Percentiles rank a stretch among this genome's conserved stretches.
Conservation (phyloP, 2,888 invertebrate species). For the Amorpha juglandis region DNA sequence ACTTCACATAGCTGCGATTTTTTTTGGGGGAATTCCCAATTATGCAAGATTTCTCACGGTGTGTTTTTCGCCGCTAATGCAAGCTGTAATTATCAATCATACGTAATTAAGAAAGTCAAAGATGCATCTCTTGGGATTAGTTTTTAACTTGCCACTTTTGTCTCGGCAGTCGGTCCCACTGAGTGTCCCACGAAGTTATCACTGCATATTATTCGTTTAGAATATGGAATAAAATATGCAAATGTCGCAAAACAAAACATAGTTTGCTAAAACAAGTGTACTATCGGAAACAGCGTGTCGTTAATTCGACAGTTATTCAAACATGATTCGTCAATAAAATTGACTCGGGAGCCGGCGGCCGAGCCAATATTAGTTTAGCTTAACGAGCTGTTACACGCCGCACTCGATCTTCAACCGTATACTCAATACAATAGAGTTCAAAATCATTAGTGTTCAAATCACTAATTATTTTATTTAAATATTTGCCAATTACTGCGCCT, state of each 20-base stretch:
- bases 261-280: constrained; percentile 17
- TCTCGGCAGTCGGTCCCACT: too few species aligned
- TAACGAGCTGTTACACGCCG: constrained; percentile 61
- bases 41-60: too few species aligned
- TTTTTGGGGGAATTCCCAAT: too few species aligned
- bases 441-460: background rate
- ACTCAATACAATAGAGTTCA: constrained; percentile 24
- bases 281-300: constrained; percentile 26
- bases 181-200: too few species aligned
- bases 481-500: constrained; percentile 64
- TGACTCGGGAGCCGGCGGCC: constrained; percentile 52
- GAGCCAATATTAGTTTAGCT: constrained; percentile 69
- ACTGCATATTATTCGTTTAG: too few species aligned
- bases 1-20: too few species aligned
- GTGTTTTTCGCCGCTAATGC: too few species aligned
- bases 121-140: too few species aligned
- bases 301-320: constrained; percentile 48
- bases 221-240: background rate
- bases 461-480: constrained; percentile 70
- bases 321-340: constrained; percentile 70
- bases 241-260: background rate
- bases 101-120: too few species aligned
- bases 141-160: too few species aligned
- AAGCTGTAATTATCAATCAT: too few species aligned
- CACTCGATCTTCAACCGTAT: constrained; percentile 30